Conservation (phyloP, 1,140 invertebrate genomes). For the Bombus breviceps region DNA sequence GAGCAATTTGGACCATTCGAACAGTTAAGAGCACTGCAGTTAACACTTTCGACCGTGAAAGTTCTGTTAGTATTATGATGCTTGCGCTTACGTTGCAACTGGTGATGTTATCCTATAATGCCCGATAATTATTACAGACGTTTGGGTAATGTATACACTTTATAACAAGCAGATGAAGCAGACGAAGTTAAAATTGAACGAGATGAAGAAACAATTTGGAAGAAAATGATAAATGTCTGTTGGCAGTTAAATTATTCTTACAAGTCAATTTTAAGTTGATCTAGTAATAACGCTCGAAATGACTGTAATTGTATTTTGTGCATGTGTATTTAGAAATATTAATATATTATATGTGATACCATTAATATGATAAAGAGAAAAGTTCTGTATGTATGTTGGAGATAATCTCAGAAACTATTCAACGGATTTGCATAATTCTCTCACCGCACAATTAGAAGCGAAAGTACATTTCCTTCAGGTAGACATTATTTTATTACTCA, state of each 20-base stretch:
- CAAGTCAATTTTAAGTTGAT: background rate
- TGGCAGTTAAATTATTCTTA: background rate
- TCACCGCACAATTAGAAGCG: too few species aligned
- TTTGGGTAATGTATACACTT: background rate
- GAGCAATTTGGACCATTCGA: background rate
- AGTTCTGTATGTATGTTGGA: too few species aligned
- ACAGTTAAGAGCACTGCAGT: constrained; percentile 8
- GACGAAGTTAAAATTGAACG: too few species aligned
- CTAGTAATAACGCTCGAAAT: background rate
- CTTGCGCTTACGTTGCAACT: background rate
- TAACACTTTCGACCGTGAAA: constrained; percentile 6
- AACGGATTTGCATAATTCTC: too few species aligned
- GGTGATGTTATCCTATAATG: background rate
- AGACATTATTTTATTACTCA: too few species aligned
- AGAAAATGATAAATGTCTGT: background rate
- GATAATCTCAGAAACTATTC: too few species aligned
- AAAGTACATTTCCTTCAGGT: too few species aligned
- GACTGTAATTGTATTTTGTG: too few species aligned
- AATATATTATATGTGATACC: too few species aligned
- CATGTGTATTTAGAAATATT: too few species aligned
- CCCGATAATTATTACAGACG: background rate
- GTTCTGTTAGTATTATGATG: background rate
- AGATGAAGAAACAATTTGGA: background rate
- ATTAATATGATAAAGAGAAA: too few species aligned
- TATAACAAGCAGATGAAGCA: background rate